Evolutionary conservation across 2,113 vertebrate genomes (phyloP).

Genomic region (Acrocephalus arundinaceus): DNA sequence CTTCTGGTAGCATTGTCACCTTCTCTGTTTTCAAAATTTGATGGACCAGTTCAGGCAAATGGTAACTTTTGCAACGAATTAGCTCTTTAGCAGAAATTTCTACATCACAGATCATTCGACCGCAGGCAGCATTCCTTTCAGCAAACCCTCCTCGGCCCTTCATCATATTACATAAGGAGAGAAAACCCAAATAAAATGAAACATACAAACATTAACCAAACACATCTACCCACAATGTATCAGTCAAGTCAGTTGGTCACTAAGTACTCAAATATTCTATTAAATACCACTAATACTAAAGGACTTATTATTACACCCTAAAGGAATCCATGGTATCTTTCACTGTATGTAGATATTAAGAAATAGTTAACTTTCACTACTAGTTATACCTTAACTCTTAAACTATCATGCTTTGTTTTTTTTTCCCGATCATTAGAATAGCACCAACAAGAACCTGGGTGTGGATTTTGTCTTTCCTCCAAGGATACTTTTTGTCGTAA

Average conservation of each 20-base stretch:
- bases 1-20: constrained; percentile 79
- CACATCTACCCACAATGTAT: not conserved
- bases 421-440: not conserved
- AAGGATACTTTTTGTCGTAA: not conserved
- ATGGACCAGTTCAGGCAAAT: constrained; percentile 87
- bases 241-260: not conserved
- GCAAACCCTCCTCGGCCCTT: constrained; percentile 92
- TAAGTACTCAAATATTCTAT: not conserved
- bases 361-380: not conserved
- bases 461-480: not conserved
- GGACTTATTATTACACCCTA: not conserved
- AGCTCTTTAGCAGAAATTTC: constrained; percentile 96
- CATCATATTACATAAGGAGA: not conserved
- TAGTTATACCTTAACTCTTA: not conserved
- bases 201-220: not conserved
- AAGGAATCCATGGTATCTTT: not conserved
- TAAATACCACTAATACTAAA: not conserved
- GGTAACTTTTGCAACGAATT: constrained; percentile 96
- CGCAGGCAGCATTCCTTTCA: constrained; percentile 93
- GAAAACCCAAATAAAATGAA: not conserved
- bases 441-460: not conserved
- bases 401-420: not conserved
- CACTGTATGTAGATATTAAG: not conserved
- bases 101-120: constrained; percentile 93
- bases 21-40: constrained; percentile 89